Base-by-base conservation (phyloP, 2,797 vertebrate genomes). In the Lates japonicus region DNA sequence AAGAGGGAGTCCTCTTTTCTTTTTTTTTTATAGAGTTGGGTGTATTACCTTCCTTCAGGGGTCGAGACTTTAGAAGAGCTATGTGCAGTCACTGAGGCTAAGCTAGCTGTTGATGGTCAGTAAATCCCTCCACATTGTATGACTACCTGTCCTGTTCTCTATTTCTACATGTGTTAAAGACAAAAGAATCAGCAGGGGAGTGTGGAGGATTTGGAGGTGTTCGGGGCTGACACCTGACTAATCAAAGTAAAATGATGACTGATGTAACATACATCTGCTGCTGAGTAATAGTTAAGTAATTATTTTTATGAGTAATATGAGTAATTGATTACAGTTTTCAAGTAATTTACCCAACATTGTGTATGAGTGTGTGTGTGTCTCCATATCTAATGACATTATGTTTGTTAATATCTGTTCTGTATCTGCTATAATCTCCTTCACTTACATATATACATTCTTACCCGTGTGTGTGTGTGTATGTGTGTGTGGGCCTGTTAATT, bases 401-500 rank as follows among this genome's bases (percentile, higher is more conserved):
- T 83, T 83, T 70, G 59, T 70, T 88, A 70, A 88, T 81, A 81
- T 84, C 69, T 82, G 71, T n/a, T n/a, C n/a, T n/a, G n/a, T n/a
- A n/a, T n/a, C n/a, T n/a, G n/a, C n/a, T 78, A 76, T 90, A 85
- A 90, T 80, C 67, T 79, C 69, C 31, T 67, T 69, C 61, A 77
- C 70, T 82, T 83, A 71, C 41, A 87, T 67, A 74, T 68, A 57
- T 66, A 75, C 51, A 84, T 83, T 59, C 55, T 20, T 31, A 20
- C 8, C 25, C 1, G 49, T 51, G 63, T 42, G 69, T 59, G 42
- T 70, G 75, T 70, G 66, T 58, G 41, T 74, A 63, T 52, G 80
- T 51, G 69, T 67, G 74, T 68, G 80, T 69, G 64, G 52, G 68
- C 48, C 42, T 49, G 67, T 66, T 86, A 31, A 85, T 90, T 87